Conservation (phyloP, 2,888 invertebrate genomes). For the Ptilodon capucinus region DNA sequence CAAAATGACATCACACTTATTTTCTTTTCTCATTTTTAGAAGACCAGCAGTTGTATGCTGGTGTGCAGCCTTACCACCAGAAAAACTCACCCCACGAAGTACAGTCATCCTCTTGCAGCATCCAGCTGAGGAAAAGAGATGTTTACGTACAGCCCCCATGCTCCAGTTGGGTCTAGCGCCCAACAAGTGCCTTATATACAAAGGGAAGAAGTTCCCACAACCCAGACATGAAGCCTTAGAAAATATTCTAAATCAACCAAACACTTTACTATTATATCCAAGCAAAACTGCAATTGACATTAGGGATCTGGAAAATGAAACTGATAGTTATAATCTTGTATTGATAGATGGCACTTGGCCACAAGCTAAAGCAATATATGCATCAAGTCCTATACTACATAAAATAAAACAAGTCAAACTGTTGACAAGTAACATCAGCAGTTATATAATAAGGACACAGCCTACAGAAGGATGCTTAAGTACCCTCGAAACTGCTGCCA, state of each 20-base stretch:
- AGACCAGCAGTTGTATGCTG: constrained; percentile 94
- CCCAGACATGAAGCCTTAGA: constrained; percentile 85
- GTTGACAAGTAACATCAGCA: constrained; percentile 87
- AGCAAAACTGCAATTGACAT: constrained; percentile 89
- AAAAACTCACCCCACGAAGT: constrained; percentile 86
- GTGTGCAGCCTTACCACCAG: constrained; percentile 91
- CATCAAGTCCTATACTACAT: constrained; percentile 89
- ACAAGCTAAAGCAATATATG: constrained; percentile 95
- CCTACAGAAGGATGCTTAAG: constrained; percentile 96
- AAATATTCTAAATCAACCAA: constrained; percentile 84
- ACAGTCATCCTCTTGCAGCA: constrained; percentile 93
- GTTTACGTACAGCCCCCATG: constrained; percentile 95
- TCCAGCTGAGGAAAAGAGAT: constrained; percentile 95
- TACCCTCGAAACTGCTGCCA: constrained; percentile 93
- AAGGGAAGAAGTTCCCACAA: constrained; percentile 93
- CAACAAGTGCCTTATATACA: constrained; percentile 89
- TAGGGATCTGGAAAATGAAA: constrained; percentile 68
- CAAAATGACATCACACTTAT: too few relatives aligned
- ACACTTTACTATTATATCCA: constrained; percentile 91
- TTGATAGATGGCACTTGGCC: constrained; percentile 98
- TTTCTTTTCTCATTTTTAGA: constrained; percentile 80
- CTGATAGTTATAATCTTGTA: constrained; percentile 87
- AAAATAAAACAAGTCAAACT: constrained; percentile 91
- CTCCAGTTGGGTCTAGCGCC: constrained; percentile 87
- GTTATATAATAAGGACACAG: constrained; percentile 96